Base-by-base conservation (phyloP, 2,113 vertebrate genomes). In the Channa maculata region DNA sequence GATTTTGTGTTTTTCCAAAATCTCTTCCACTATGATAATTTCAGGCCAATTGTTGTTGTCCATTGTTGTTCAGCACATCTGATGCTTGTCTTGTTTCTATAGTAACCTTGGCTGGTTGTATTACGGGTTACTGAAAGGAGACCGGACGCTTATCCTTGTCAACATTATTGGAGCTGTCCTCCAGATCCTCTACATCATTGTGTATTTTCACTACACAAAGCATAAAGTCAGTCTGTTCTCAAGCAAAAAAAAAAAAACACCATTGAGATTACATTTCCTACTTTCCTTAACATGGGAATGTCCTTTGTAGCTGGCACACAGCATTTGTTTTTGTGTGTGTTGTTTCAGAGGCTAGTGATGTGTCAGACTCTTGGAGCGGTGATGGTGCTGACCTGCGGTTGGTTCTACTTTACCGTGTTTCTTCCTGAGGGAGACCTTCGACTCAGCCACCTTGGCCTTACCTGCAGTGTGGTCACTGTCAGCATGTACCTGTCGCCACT, bases 71-170 rank as follows among this genome's bases (percentile, higher is more conserved):
- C 71, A n/a, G 14, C 24, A 9, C 53, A 10, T 43, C 33, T 80
- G 59, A 84, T 45, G 2, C 38, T 33, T 13, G 5, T 65, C 51
- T 53, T 36, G 64, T 83, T 70, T 62, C 83, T 70, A 75, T 90
- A 99, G 97, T 89, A 99, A 97, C 93, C 83, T 98, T 46, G 93
- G 96, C 53, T 98, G 97, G 97, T 77, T 98, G 84, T 96, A 96
- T 85, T 99, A 98, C 1, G 97, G 97, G 50, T 73, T 90, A 12
- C 83, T 97, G 83, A 98, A 97, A 86, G 79, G 33, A 0, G 96
- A 98, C 1, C 72, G 92, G 37, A 98, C 96, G 0, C 68, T 99
- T 44, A 80, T 97, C 43, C 1, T 90, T 0, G 96, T 99, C 62
- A 99, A 98, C 63, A 4, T 86, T 0, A 85, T 97, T 0, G 97